phyloP scores from a whole-genome alignment of 2,888 invertebrate species.

The Stegana nigrithorax region DNA sequence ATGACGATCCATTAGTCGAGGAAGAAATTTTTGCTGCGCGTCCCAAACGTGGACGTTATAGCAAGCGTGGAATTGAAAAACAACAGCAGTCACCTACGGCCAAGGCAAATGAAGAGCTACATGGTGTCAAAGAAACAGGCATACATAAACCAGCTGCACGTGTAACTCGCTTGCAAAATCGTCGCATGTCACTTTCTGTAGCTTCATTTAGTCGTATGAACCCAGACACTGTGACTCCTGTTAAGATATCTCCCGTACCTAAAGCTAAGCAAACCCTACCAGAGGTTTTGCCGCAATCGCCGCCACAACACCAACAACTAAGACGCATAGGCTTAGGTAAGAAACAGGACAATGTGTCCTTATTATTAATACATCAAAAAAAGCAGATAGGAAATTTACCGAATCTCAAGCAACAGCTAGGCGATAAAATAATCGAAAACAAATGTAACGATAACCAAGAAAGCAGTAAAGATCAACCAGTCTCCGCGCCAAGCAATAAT shows the following conservation, averaged over 20 bases:
- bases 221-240: conserved; percentile 38
- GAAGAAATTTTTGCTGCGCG: too few species aligned
- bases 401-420: neutral
- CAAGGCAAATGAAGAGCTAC: too few species aligned
- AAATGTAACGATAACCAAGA: neutral
- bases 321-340: too few species aligned
- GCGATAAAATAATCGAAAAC: neutral
- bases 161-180: conserved; percentile 41
- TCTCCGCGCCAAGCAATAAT: neutral
- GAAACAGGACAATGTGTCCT: too few species aligned
- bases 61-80: neutral
- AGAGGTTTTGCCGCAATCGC: neutral
- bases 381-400: neutral
- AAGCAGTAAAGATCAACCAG: neutral
- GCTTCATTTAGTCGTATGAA: conserved; percentile 27
- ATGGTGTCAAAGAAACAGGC: conserved; percentile 26
- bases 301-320: neutral
- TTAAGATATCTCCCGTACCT: conserved; percentile 47
- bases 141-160: conserved; percentile 35
- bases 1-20: neutral
- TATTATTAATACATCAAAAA: neutral
- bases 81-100: too few species aligned
- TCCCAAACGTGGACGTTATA: conserved; percentile 25
- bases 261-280: neutral
- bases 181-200: conserved; percentile 39